Evolutionary conservation across 2,113 vertebrate genomes (phyloP).

Genomic region (Pleuronectes platessa): DNA sequence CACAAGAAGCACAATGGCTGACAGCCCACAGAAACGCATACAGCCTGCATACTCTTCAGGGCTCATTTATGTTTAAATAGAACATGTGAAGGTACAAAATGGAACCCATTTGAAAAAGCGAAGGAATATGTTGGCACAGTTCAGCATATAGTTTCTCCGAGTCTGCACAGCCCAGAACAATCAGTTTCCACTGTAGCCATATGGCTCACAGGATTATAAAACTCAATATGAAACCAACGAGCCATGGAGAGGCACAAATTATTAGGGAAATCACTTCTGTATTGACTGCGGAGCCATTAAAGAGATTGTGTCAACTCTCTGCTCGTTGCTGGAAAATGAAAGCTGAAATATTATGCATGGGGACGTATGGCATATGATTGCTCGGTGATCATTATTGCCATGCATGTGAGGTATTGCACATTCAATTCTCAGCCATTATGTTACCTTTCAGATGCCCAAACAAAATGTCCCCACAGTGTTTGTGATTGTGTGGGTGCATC

Average conservation of each 20-base stretch:
- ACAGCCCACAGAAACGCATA: background rate
- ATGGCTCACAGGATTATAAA: constrained; percentile 54
- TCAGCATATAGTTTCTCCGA: constrained; percentile 13
- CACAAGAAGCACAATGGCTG: background rate
- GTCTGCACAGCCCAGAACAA: constrained; percentile 36
- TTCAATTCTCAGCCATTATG: constrained; percentile 11
- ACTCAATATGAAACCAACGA: constrained; percentile 65
- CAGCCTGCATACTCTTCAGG: background rate
- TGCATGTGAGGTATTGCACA: constrained; percentile 7
- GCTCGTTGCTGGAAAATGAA: constrained; percentile 49
- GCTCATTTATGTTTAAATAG: constrained; percentile 12
- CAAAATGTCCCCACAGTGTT: background rate
- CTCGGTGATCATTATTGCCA: constrained; percentile 45
- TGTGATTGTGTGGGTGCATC: constrained; percentile 1
- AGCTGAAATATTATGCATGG: constrained; percentile 27
- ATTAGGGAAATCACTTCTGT: constrained; percentile 44
- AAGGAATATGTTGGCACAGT: background rate
- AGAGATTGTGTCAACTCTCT: constrained; percentile 46
- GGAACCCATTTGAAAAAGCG: background rate
- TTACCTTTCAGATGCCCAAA: constrained; percentile 12
- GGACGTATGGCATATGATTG: constrained; percentile 18
- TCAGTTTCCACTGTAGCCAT: constrained; percentile 29
- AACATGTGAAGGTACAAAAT: background rate
- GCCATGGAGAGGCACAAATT: constrained; percentile 45
- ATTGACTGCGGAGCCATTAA: constrained; percentile 54